Evolutionary conservation across 2,113 vertebrate species (phyloP).

Genomic region (Chloroceryle aenea): DNA sequence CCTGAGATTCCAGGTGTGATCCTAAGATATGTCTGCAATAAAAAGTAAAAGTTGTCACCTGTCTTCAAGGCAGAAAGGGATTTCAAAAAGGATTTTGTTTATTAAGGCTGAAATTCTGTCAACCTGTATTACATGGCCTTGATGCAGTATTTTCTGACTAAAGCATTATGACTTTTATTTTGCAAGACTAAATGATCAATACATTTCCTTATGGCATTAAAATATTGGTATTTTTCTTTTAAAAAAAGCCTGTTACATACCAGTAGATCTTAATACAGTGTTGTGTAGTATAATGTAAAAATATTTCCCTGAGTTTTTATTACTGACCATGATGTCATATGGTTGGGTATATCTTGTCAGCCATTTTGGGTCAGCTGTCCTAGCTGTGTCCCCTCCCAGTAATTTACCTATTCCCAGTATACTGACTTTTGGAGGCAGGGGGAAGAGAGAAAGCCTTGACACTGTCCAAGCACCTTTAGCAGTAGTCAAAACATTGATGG

Average conservation of each 20-base stretch:
- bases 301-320: background rate
- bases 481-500: background rate
- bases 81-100: background rate
- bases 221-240: background rate
- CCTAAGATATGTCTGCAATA: background rate
- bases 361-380: background rate
- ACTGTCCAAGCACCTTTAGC: background rate
- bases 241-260: background rate
- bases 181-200: background rate
- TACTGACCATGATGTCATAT: background rate
- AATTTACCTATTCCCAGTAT: background rate
- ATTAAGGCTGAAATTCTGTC: background rate
- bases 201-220: background rate
- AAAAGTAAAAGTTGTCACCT: background rate
- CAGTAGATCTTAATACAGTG: background rate
- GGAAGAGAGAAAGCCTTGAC: background rate
- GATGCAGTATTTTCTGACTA: background rate
- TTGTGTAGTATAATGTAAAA: background rate
- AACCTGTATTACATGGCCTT: fast-evolving
- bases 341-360: background rate
- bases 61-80: background rate
- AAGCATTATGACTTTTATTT: background rate
- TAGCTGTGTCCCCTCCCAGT: background rate
- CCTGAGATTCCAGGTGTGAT: background rate
- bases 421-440: background rate